A percentile compares a stretch with the other conserved stretches of the same genome.
These are phyloP conservation scores for Connochaetes taurinus DNA, from an alignment of 2,113 vertebrate species.

Conservation along the genomic window DNA sequence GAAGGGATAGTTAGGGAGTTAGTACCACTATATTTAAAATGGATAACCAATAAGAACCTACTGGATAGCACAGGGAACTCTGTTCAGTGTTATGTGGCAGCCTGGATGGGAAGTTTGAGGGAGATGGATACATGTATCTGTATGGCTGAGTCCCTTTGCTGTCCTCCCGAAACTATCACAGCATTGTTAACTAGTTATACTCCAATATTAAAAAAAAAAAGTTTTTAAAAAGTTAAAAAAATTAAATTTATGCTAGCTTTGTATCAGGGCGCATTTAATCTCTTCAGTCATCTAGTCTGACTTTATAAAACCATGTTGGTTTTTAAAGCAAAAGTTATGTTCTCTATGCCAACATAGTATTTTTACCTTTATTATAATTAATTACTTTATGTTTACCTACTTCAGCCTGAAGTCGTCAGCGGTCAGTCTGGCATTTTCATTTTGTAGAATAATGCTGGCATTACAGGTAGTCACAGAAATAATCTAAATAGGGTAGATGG, in stretches of 20 bases:
- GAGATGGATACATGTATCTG: background rate
- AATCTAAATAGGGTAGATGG: conserved; percentile 71
- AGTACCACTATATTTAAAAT: background rate
- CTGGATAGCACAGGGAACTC: background rate
- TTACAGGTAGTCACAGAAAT: conserved; percentile 72
- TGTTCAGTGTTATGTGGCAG: background rate
- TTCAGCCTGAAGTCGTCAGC: conserved; percentile 87
- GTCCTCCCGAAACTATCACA: background rate
- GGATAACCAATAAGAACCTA: background rate
- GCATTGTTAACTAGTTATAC: background rate
- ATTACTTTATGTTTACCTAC: conserved; percentile 72
- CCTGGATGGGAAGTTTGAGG: background rate
- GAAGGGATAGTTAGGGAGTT: background rate
- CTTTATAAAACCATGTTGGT: background rate
- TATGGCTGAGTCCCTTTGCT: background rate
- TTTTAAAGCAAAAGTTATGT: background rate
- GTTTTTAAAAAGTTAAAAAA: background rate
- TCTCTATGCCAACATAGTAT: background rate
- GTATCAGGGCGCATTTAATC: background rate
- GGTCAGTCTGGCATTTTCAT: conserved; percentile 83
- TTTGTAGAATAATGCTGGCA: conserved; percentile 77
- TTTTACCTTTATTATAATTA: background rate
- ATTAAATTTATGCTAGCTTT: background rate
- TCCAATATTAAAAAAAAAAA: background rate
- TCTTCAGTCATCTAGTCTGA: background rate